These are phyloP conservation scores for Salarias fasciatus DNA, from an alignment of 2,797 vertebrate genomes.

Conservation along the genomic window DNA sequence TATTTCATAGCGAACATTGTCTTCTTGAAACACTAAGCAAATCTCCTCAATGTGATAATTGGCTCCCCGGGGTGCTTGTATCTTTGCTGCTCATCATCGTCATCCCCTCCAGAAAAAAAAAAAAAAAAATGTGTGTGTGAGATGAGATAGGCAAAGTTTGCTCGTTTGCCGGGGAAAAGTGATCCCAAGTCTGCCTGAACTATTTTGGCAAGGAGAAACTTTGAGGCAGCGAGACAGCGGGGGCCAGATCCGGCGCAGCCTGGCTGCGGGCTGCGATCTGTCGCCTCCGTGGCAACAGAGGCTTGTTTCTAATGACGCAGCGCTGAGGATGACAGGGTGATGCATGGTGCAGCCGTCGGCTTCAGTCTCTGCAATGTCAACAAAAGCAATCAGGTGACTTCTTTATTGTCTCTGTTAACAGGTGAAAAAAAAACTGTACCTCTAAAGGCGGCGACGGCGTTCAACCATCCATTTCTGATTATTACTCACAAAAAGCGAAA, in stretches of 20 bases:
- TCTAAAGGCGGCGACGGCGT: slow-evolving; percentile 13
- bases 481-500: slow-evolving; percentile 35
- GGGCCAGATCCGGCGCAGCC: slow-evolving; percentile 48
- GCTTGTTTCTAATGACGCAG: slow-evolving; percentile 21
- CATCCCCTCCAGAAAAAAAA: slow-evolving; percentile 62
- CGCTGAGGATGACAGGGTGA: slow-evolving; percentile 34
- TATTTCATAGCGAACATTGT: slow-evolving; percentile 69
- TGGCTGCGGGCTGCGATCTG: slow-evolving; percentile 44
- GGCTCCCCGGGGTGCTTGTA: slow-evolving; percentile 77
- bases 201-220: slow-evolving; percentile 58
- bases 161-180: slow-evolving; percentile 50
- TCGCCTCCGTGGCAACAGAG: slow-evolving; percentile 16
- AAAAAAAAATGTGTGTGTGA: slow-evolving; percentile 39
- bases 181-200: slow-evolving; percentile 60
- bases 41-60: slow-evolving; percentile 83
- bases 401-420: slow-evolving; percentile 17
- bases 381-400: slow-evolving; percentile 16
- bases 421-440: not conserved
- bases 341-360: slow-evolving; percentile 26
- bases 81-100: slow-evolving; percentile 74
- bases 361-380: slow-evolving; percentile 12
- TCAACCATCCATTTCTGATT: slow-evolving; percentile 38
- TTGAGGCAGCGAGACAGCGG: slow-evolving; percentile 44
- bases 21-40: slow-evolving; percentile 78
- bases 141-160: slow-evolving; percentile 68